phyloP scores from a whole-genome alignment of 2,113 vertebrate genomes.

The Rhinolophus ferrumequinum region DNA sequence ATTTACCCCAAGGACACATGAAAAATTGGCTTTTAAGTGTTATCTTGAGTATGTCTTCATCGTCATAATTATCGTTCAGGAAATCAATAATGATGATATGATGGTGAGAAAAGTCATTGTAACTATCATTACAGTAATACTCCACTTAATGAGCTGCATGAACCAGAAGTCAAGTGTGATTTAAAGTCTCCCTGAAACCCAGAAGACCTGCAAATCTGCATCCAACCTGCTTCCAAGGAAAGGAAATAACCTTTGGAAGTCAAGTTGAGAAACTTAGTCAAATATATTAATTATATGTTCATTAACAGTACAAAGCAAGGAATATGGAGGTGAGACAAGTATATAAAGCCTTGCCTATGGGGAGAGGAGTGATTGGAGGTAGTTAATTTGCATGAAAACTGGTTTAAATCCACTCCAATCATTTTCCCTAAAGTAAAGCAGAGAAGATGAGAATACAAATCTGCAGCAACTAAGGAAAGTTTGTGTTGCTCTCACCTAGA shows the following conservation, averaged over 20 bases:
- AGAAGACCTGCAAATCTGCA: neutral
- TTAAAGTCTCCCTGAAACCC: neutral
- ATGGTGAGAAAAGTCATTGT: neutral
- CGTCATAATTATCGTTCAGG: constrained; percentile 15
- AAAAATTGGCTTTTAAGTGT: constrained; percentile 53
- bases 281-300: neutral
- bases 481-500: neutral
- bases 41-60: constrained; percentile 1
- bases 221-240: neutral
- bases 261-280: neutral
- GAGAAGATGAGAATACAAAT: neutral
- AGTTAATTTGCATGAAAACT: neutral
- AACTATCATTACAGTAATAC: neutral
- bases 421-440: neutral
- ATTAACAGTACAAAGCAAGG: neutral
- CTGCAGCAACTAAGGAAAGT: neutral
- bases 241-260: neutral
- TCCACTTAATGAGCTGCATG: neutral
- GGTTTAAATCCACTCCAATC: neutral
- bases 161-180: neutral
- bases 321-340: neutral
- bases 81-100: constrained; percentile 32
- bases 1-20: neutral
- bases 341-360: neutral
- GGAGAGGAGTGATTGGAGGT: neutral